These are phyloP conservation scores for Lydus trimaculatus DNA, from an alignment of 2,888 invertebrate genomes.

Conservation along the genomic window DNA sequence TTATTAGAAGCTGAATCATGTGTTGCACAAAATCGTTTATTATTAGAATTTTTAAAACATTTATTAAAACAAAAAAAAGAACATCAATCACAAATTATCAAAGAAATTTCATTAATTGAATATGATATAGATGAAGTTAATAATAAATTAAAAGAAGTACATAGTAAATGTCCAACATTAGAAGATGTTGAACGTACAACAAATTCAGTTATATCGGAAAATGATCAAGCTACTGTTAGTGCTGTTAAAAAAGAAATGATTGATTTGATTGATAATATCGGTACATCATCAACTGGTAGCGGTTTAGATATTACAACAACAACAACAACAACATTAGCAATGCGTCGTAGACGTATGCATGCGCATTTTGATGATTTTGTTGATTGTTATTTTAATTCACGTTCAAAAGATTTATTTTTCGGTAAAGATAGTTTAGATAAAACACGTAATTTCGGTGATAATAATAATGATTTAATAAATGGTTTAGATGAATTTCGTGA, in stretches of 20 bases:
- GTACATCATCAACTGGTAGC: conserved; percentile 60
- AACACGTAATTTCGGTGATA: conserved; percentile 47
- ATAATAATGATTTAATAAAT: conserved; percentile 48
- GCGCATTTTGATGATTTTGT: conserved; percentile 91
- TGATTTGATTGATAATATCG: conserved; percentile 65
- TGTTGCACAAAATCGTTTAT: conserved; percentile 79
- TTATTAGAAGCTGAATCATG: conserved; percentile 82
- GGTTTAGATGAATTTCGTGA: conserved; percentile 82
- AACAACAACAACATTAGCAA: conserved; percentile 62
- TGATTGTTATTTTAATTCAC: conserved; percentile 82
- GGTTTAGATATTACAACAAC: conserved; percentile 35
- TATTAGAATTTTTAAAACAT: conserved; percentile 84
- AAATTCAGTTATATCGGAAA: conserved; percentile 58
- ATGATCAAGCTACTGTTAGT: conserved; percentile 60
- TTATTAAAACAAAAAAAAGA: conserved; percentile 76
- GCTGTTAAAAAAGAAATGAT: conserved; percentile 67
- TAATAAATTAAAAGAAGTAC: conserved; percentile 67
- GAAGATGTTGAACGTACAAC: conserved; percentile 64
- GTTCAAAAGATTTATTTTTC: conserved; percentile 77
- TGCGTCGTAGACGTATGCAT: conserved; percentile 77
- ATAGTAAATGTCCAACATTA: conserved; percentile 66
- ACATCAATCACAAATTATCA: conserved; percentile 69
- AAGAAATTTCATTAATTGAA: conserved; percentile 79
- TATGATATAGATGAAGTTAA: conserved; percentile 77
- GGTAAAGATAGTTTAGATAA: conserved; percentile 56